phyloP scores from a whole-genome alignment of 2,113 vertebrate genomes.

The Jacana jacana region DNA sequence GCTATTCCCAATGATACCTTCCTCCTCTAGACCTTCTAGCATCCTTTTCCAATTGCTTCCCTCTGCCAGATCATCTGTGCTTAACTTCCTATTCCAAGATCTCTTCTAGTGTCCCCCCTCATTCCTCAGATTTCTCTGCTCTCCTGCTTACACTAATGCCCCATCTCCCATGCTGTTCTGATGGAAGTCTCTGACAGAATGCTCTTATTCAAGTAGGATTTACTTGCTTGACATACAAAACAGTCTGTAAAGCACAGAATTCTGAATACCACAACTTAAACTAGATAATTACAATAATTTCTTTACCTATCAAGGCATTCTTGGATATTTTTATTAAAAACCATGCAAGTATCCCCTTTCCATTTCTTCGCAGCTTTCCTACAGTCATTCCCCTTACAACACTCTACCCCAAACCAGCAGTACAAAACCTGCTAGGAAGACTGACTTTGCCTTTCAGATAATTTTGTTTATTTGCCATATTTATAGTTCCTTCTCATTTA shows the following conservation, averaged over 20 bases:
- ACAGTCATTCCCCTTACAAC: neutral
- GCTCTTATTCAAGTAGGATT: neutral
- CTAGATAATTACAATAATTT: neutral
- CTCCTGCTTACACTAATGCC: neutral
- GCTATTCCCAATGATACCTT: neutral
- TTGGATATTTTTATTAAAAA: neutral
- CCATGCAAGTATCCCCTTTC: neutral
- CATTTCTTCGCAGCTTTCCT: neutral
- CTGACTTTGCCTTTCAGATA: neutral
- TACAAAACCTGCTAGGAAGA: neutral
- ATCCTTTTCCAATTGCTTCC: neutral
- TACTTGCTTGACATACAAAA: neutral
- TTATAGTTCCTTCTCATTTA: neutral
- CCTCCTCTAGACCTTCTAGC: neutral
- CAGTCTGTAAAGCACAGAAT: neutral
- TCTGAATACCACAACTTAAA: neutral
- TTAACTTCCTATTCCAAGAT: neutral
- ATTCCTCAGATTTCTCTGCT: neutral
- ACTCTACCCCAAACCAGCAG: neutral
- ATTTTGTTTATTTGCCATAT: neutral
- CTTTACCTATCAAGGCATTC: neutral
- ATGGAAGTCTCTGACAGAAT: neutral
- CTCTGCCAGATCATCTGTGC: neutral
- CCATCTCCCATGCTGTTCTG: fast-evolving
- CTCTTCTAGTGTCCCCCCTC: neutral